Conservation (phyloP, 2,113 vertebrate species). For the Atrichornis clamosus region DNA sequence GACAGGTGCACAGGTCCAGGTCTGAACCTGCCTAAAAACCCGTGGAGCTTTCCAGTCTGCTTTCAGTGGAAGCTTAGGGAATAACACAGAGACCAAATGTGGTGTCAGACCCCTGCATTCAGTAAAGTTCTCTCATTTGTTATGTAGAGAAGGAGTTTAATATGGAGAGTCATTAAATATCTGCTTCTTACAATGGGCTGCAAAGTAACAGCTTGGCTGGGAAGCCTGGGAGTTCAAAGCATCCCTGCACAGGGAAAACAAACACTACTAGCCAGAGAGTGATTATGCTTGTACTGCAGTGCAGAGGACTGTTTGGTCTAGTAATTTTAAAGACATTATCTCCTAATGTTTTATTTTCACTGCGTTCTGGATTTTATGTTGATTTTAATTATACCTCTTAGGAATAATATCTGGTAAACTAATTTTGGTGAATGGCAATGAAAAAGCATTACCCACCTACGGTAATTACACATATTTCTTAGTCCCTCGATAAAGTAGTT, state of each 20-base stretch:
- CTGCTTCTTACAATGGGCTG: slow-evolving; percentile 11
- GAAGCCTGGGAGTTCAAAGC: slow-evolving; percentile 4
- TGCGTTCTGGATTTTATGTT: slow-evolving; percentile 50
- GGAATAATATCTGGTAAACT: slow-evolving; percentile 58
- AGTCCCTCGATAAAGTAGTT: slow-evolving; percentile 38
- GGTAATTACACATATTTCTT: slow-evolving; percentile 58
- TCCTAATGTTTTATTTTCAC: slow-evolving; percentile 53
- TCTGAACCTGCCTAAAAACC: neutral
- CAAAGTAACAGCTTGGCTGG: neutral
- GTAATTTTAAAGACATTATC: slow-evolving; percentile 48
- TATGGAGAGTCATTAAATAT: neutral
- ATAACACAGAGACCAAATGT: accelerated
- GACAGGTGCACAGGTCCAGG: neutral
- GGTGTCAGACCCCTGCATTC: neutral
- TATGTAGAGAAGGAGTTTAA: neutral
- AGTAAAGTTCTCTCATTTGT: neutral
- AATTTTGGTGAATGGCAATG: slow-evolving; percentile 27
- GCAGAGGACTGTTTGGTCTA: slow-evolving; percentile 13
- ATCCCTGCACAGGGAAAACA: neutral
- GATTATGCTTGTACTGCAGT: neutral
- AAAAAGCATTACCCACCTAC: slow-evolving; percentile 33
- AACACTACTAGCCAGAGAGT: neutral
- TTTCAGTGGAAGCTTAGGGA: neutral
- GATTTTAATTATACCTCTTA: slow-evolving; percentile 68
- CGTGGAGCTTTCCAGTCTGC: neutral